phyloP scores from a whole-genome alignment of 2,888 invertebrate species.

The Rhamphomyia laevipes region DNA sequence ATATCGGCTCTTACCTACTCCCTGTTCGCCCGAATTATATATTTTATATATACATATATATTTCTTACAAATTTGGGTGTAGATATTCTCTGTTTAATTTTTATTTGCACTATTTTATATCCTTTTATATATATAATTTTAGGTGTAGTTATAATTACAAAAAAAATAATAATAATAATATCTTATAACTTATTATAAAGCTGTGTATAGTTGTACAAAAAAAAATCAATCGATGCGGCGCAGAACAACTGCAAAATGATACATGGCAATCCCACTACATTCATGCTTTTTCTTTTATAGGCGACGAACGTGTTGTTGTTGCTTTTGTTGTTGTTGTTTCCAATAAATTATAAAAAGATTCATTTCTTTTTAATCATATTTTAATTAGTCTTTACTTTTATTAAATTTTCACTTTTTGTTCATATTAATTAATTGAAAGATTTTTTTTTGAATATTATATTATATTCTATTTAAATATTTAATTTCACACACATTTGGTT shows the following conservation, averaged over 20 bases:
- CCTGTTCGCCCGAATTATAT: background rate
- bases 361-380: background rate
- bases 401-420: background rate
- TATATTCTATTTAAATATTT: too few relatives aligned
- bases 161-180: background rate
- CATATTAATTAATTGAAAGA: background rate
- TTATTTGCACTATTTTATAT: slow-evolving; percentile 3
- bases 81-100: slow-evolving; percentile 1
- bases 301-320: background rate
- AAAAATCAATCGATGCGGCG: slow-evolving; percentile 21
- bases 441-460: too few relatives aligned
- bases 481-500: too few relatives aligned
- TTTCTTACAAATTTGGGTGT: slow-evolving; percentile 1
- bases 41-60: background rate
- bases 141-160: slow-evolving; percentile 1
- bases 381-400: slow-evolving; percentile 1
- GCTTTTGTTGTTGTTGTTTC: slow-evolving; percentile 4
- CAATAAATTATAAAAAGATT: background rate
- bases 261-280: slow-evolving; percentile 1
- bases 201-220: slow-evolving; percentile 7
- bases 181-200: background rate
- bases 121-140: background rate
- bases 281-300: background rate
- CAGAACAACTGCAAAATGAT: slow-evolving; percentile 19
- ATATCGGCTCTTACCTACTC: too few relatives aligned